Percentiles rank a stretch among this genome's conserved stretches.
Conservation (phyloP, 2,888 invertebrate genomes). For the Eubasilissa splendida region DNA sequence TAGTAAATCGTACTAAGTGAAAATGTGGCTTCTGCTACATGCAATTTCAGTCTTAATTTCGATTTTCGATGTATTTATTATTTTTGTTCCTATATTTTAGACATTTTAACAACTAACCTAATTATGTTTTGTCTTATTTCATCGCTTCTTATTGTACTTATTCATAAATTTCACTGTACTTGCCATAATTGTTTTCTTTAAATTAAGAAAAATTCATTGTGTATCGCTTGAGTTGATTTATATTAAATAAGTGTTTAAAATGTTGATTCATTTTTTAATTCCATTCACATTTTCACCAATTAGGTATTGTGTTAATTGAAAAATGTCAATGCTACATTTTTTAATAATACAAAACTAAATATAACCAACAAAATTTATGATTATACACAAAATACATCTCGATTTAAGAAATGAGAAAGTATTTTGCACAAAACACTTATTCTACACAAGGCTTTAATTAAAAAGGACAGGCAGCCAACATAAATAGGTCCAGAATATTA, state of each 20-base stretch:
- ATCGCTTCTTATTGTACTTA: constrained; percentile 49
- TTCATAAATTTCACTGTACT: constrained; percentile 60
- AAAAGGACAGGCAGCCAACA: too few species aligned
- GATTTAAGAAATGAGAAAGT: too few species aligned
- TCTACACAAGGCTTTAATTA: too few species aligned
- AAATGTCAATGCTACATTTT: too few species aligned
- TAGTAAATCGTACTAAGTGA: constrained; percentile 35
- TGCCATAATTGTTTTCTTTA: constrained; percentile 66
- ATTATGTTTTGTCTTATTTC: constrained; percentile 33
- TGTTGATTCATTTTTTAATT: constrained; percentile 45
- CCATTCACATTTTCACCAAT: neutral
- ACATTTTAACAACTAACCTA: constrained; percentile 39
- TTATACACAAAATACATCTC: too few species aligned
- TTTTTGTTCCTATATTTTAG: constrained; percentile 48
- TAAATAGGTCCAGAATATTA: too few species aligned
- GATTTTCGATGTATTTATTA: constrained; percentile 32
- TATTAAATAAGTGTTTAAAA: constrained; percentile 66
- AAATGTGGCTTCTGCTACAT: neutral
- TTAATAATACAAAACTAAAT: neutral
- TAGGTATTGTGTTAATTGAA: too few species aligned
- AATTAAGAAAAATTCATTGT: constrained; percentile 66
- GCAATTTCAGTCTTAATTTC: constrained; percentile 17
- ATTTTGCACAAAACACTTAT: too few species aligned
- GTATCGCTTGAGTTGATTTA: constrained; percentile 69
- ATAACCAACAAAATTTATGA: too few species aligned